Conservation (phyloP, 2,113 vertebrate genomes). For the Calidris pygmaea region DNA sequence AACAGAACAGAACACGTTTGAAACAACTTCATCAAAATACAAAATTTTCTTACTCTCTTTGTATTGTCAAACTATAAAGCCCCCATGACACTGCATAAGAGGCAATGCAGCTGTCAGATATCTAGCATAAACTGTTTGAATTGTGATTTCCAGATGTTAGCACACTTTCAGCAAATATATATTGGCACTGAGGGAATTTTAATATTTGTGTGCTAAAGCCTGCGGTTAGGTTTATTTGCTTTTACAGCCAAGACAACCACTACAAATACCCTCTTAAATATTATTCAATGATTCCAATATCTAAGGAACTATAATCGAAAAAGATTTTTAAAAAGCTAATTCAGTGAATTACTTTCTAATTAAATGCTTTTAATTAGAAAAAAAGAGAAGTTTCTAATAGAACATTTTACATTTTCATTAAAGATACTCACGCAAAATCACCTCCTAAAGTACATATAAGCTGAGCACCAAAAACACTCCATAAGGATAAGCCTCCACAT, state of each 20-base stretch:
- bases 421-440: constrained; percentile 91
- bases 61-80: background rate
- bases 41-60: background rate
- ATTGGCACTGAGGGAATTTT: background rate
- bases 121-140: background rate
- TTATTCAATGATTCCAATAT: background rate
- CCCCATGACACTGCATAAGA: background rate
- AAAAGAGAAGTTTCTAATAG: background rate
- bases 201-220: background rate
- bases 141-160: background rate
- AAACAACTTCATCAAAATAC: background rate
- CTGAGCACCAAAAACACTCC: constrained; percentile 98
- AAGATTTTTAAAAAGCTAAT: background rate
- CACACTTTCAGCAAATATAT: background rate
- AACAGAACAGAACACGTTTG: constrained; percentile 19
- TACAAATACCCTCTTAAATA: background rate
- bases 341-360: background rate
- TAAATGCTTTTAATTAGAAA: background rate
- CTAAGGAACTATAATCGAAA: background rate
- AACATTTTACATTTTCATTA: background rate
- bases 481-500: constrained; percentile 91
- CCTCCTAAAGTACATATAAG: constrained; percentile 97
- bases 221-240: background rate
- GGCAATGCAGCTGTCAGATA: background rate
- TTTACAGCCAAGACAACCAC: background rate